Percentiles rank a stretch among this genome's conserved stretches.
Conservation (phyloP, 2,797 vertebrate species). For the Lutjanus campechanus region DNA sequence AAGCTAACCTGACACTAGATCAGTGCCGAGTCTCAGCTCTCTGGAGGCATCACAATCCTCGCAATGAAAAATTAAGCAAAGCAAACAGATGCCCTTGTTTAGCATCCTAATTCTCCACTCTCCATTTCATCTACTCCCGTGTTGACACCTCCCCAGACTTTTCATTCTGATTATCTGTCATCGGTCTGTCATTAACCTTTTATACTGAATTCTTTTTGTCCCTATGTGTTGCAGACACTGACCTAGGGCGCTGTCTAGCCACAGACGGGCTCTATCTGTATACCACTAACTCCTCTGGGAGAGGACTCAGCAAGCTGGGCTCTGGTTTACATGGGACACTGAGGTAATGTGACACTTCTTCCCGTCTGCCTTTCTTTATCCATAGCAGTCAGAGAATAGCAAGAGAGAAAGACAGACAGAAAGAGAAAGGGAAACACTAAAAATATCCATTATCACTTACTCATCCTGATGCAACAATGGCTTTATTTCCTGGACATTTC, state of each 20-base stretch:
- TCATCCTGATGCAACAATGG: conserved; percentile 18
- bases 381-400: conserved; percentile 49
- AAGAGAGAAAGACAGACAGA: conserved; percentile 37
- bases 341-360: conserved; percentile 87
- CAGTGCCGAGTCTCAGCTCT: neutral
- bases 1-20: conserved; percentile 4
- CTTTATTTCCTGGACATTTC: conserved; percentile 50
- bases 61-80: conserved; percentile 3
- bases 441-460: conserved; percentile 61
- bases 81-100: conserved; percentile 12
- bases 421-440: conserved; percentile 31
- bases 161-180: conserved; percentile 15
- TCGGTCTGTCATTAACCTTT: conserved; percentile 25
- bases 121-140: neutral
- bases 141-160: neutral
- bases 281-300: conserved; percentile 97
- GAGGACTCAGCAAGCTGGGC: conserved; percentile 97
- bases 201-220: conserved; percentile 32
- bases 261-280: conserved; percentile 98
- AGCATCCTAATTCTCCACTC: neutral
- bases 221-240: conserved; percentile 89
- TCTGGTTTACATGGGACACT: conserved; percentile 98
- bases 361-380: conserved; percentile 49
- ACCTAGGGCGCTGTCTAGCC: conserved; percentile 96
- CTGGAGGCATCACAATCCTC: conserved; percentile 7